Base-by-base conservation (phyloP, 2,888 invertebrate genomes). In the Drosophila kanekoi region DNA sequence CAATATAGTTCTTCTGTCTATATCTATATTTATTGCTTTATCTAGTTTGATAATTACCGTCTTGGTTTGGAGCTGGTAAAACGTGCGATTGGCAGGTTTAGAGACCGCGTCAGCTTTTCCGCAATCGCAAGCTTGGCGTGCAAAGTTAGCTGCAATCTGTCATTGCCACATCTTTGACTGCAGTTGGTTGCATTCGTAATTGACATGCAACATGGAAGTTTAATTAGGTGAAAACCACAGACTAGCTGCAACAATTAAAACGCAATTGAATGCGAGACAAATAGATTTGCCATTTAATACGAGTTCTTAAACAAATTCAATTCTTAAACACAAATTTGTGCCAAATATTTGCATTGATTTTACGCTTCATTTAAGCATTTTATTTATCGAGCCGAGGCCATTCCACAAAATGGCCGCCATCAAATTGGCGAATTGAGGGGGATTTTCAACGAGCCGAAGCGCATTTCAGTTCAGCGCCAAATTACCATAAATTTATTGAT, bases 1-100 rank as follows among this genome's bases (percentile, higher is more conserved):
- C 23, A 8, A 23, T 23, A 23, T 23, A 6, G 23, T 23, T 3
- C 6, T 48, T 37, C 45, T 1, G 5, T 23, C 1, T 23, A 3
- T 23, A 23, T 23, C 5, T 23, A 23, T 23, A 23, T 23, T 5
- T 23, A 69, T 69, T 68, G 72, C 70, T 63, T 79, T 81, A 81
- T 77, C 79, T 76, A 66, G 79, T 74, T 82, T 67, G 70, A 73
- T 78, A 87, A 85, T 83, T 83, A 28, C 1, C 28, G 28, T 28
- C 28, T 28, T 28, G 28, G 2, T 8, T n/a, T n/a, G n/a, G 8
- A 28, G 28, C 28, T 28, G 28, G 28, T 28, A 28, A 20, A n/a
- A 11, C 8, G 5, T 44, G 16, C 14, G 18, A 10, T 10, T 57
- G 40, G 51, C 53, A 40, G 40, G 13, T 35, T 41, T 4, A 20